Evolutionary conservation across 92 coral and sea anemone species (phyloP).

Genomic region (Diadumene lineata): DNA sequence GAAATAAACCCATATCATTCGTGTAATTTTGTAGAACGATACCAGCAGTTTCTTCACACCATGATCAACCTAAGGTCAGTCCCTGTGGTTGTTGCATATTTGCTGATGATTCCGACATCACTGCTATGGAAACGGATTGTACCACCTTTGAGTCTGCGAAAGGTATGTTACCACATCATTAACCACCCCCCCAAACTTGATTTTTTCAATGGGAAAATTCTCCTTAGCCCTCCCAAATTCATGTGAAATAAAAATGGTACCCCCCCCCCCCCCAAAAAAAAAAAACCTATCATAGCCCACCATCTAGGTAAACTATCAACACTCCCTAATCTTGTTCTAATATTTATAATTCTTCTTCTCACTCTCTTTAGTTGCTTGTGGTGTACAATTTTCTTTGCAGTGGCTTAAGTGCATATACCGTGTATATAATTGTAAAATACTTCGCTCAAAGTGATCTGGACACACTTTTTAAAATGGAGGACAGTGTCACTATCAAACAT

Average conservation of each 20-base stretch:
- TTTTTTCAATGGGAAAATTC: too few relatives aligned
- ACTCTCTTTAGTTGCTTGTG: conserved; percentile 65
- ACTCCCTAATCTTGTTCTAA: too few relatives aligned
- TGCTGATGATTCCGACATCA: conserved; percentile 72
- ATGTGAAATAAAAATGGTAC: too few relatives aligned
- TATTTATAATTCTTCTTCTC: neutral
- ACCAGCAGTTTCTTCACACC: conserved; percentile 60
- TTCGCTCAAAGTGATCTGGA: conserved; percentile 18
- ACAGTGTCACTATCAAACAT: conserved; percentile 49
- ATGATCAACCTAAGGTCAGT: conserved; percentile 62
- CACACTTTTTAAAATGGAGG: conserved; percentile 48
- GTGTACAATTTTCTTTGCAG: conserved; percentile 91
- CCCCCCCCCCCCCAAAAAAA: too few relatives aligned
- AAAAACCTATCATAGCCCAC: too few relatives aligned
- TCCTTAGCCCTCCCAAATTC: too few relatives aligned
- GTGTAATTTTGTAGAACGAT: conserved; percentile 77
- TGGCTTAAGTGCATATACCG: conserved; percentile 78
- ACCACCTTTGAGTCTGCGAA: conserved; percentile 73
- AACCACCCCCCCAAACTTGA: too few relatives aligned
- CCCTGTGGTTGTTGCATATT: conserved; percentile 70
- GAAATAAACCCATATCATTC: too few relatives aligned
- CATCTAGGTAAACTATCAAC: too few relatives aligned
- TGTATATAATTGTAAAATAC: conserved; percentile 27
- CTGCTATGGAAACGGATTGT: conserved; percentile 76
- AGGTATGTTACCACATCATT: conserved; percentile 39